phyloP scores from a whole-genome alignment of 2,113 vertebrate species.

The Spilogale gracilis region DNA sequence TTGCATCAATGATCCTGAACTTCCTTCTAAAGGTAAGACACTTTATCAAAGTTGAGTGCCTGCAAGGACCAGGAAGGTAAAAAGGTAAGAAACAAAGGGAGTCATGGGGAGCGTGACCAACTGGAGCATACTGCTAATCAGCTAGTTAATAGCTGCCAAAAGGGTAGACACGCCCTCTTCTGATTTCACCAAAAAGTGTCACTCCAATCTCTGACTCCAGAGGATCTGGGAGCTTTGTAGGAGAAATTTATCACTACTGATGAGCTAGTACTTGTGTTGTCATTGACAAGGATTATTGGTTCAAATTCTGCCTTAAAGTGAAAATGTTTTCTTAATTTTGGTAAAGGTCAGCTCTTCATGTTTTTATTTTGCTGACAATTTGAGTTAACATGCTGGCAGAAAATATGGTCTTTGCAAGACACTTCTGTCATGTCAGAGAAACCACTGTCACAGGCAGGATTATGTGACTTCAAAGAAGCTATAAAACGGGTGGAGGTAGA shows the following conservation, averaged over 20 bases:
- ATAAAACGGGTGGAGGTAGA: neutral
- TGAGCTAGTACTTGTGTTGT: conserved; percentile 9
- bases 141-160: neutral
- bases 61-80: neutral
- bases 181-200: neutral
- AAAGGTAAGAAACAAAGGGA: neutral
- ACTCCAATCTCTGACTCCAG: neutral
- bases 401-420: neutral
- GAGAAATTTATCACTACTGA: conserved; percentile 10
- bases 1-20: neutral
- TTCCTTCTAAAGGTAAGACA: conserved; percentile 17
- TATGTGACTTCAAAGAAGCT: conserved; percentile 54
- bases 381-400: conserved; percentile 46
- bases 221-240: neutral
- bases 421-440: conserved; percentile 45
- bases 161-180: conserved; percentile 1
- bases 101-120: neutral
- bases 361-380: conserved; percentile 53
- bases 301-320: conserved; percentile 26
- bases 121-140: neutral
- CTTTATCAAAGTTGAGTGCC: neutral
- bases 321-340: conserved; percentile 54
- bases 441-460: neutral
- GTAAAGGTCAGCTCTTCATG: conserved; percentile 47
- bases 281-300: conserved; percentile 1